These are phyloP conservation scores for Rhinolophus ferrumequinum DNA, from an alignment of 2,113 vertebrate genomes.

Conservation along the genomic window DNA sequence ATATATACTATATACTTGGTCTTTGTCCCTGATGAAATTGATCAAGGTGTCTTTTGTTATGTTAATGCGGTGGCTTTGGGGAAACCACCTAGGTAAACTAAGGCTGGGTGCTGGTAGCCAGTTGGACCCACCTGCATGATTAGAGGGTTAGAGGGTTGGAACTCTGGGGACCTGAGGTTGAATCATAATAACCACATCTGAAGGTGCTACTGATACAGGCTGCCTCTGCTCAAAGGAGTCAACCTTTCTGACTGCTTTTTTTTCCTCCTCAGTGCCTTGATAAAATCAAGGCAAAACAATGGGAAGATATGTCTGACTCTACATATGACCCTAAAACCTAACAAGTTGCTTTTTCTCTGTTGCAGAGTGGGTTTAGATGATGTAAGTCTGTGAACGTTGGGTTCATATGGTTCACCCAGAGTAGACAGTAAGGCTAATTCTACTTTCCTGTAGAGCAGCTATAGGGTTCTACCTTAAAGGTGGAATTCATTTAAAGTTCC, in stretches of 20 bases:
- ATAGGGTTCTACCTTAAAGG: neutral
- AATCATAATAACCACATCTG: neutral
- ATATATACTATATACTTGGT: neutral
- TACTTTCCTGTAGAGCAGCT: neutral
- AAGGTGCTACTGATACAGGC: neutral
- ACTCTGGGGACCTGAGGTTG: neutral
- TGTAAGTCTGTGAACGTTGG: neutral
- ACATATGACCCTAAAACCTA: neutral
- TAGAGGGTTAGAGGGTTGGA: neutral
- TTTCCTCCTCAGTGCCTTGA: neutral
- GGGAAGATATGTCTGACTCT: neutral
- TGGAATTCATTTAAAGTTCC: neutral
- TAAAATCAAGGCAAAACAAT: neutral
- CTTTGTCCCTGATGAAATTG: neutral
- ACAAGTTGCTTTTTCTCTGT: neutral
- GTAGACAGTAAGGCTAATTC: neutral
- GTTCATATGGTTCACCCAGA: neutral
- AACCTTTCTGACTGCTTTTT: neutral
- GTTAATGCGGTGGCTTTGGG: neutral
- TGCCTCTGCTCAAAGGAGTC: neutral
- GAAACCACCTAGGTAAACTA: neutral
- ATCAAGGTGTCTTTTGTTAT: neutral
- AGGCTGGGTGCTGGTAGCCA: neutral
- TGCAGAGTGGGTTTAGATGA: neutral
- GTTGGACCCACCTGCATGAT: neutral